phyloP scores from a whole-genome alignment of 2,888 invertebrate genomes.

The Minunthozetes semirufus region DNA sequence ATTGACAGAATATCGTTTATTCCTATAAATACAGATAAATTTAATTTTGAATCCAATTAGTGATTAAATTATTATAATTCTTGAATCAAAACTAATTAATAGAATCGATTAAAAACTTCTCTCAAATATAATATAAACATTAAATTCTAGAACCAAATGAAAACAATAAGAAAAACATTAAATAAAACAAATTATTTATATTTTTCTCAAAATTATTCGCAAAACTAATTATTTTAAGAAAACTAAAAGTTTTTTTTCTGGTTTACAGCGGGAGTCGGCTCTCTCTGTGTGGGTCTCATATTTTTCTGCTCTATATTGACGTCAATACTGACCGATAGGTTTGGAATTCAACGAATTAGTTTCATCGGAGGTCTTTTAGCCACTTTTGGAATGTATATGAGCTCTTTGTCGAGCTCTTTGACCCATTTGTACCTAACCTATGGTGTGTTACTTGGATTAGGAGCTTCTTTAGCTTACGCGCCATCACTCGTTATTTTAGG shows the following conservation, averaged over 20 bases:
- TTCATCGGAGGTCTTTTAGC: conserved; percentile 74
- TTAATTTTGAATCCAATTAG: neutral
- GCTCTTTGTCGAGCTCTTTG: conserved; percentile 67
- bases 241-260: neutral
- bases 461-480: conserved; percentile 81
- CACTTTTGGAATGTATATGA: conserved; percentile 66
- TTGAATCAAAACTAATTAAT: neutral
- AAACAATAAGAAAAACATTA: too few species aligned
- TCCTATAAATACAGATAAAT: neutral
- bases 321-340: conserved; percentile 73
- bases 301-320: conserved; percentile 81
- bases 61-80: neutral
- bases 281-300: conserved; percentile 76
- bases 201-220: too few species aligned
- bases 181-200: neutral
- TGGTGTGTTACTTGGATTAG: conserved; percentile 78
- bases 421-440: conserved; percentile 74
- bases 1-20: neutral
- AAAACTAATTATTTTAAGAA: neutral
- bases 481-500: conserved; percentile 85
- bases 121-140: too few species aligned
- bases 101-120: too few species aligned
- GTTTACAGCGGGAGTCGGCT: conserved; percentile 78
- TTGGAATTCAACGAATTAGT: conserved; percentile 76
- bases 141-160: too few species aligned